Conservation (phyloP, 2,113 vertebrate genomes). For the Oncorhynchus keta region DNA sequence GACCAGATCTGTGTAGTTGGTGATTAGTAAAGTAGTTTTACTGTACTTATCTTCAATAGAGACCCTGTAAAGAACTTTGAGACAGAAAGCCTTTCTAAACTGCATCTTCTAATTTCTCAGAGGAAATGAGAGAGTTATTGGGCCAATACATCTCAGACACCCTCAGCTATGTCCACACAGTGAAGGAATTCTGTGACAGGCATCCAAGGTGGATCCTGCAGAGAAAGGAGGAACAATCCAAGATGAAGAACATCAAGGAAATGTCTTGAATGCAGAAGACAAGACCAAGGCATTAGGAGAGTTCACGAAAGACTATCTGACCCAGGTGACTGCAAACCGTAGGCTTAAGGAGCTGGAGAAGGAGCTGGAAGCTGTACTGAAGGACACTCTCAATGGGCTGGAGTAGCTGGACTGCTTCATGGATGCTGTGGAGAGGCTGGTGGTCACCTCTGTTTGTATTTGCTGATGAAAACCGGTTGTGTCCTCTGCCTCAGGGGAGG, state of each 20-base stretch:
- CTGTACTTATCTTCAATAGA: too few species aligned
- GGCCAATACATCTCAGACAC: slow-evolving; percentile 1
- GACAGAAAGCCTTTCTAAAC: too few species aligned
- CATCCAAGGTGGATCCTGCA: background rate
- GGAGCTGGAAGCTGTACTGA: slow-evolving; percentile 51
- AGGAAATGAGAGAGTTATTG: background rate
- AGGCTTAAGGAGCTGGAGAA: slow-evolving; percentile 46
- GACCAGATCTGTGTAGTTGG: too few species aligned
- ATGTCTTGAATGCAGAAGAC: slow-evolving; percentile 13
- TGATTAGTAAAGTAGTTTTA: too few species aligned
- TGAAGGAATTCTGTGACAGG: background rate
- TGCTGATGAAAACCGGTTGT: slow-evolving; percentile 23
- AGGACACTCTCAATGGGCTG: slow-evolving; percentile 54
- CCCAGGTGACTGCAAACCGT: slow-evolving; percentile 18
- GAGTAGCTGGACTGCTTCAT: slow-evolving; percentile 58
- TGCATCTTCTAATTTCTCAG: background rate
- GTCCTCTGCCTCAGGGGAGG: slow-evolving; percentile 39
- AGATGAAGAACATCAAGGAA: background rate
- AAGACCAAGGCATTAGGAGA: slow-evolving; percentile 30
- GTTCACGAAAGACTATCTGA: slow-evolving; percentile 45
- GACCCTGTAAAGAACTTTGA: too few species aligned
- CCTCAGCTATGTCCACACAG: background rate
- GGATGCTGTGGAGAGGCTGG: slow-evolving; percentile 72
- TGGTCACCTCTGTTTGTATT: slow-evolving; percentile 68
- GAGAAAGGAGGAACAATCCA: background rate